Evolutionary conservation across 2,113 vertebrate genomes (phyloP).

Genomic region (Mystacornis crossleyi): DNA sequence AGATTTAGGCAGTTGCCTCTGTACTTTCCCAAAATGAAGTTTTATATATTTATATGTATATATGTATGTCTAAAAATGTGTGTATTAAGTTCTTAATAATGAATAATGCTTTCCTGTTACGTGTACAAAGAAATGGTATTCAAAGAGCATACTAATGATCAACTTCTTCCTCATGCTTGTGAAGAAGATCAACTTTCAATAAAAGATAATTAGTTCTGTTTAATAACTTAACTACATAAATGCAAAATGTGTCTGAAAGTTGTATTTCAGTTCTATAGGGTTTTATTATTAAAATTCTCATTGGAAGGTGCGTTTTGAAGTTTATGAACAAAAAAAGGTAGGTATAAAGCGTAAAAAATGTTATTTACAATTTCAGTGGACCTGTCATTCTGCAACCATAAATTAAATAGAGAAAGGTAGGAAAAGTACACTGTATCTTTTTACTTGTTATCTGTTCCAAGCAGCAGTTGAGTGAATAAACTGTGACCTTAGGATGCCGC

Average conservation of each 20-base stretch:
- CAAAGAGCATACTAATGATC: background rate
- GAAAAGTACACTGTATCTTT: background rate
- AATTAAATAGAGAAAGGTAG: background rate
- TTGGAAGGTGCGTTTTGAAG: background rate
- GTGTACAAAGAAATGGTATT: background rate
- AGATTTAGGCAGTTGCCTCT: background rate
- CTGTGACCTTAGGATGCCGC: background rate
- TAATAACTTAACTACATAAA: background rate
- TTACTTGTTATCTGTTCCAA: background rate
- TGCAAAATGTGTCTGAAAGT: background rate
- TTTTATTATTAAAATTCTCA: background rate
- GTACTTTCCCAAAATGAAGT: background rate
- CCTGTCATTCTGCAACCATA: background rate
- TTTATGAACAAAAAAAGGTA: background rate
- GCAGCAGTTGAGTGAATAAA: background rate
- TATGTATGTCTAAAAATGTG: background rate
- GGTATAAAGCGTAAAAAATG: background rate
- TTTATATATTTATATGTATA: background rate
- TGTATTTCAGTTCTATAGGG: background rate
- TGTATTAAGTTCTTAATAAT: background rate
- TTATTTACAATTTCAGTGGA: background rate
- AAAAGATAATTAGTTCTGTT: background rate
- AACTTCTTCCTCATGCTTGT: background rate
- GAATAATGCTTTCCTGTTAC: background rate
- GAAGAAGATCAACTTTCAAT: background rate